These are phyloP conservation scores for Onthophagus taurus DNA, from an alignment of 1,140 invertebrate genomes.

Conservation along the genomic window DNA sequence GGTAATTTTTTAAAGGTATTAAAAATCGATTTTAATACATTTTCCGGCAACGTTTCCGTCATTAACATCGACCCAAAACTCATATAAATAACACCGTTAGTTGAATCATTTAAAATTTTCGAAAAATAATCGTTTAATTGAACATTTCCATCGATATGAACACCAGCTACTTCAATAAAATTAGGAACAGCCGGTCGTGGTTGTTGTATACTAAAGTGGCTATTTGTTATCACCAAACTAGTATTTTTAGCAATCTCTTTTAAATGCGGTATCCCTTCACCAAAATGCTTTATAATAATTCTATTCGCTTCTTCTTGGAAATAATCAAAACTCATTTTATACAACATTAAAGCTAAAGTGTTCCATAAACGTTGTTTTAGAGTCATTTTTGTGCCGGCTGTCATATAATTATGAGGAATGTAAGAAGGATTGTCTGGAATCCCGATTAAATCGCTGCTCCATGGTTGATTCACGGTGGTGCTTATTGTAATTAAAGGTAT, in stretches of 20 bases:
- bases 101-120: slow-evolving; percentile 18
- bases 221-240: slow-evolving; percentile 30
- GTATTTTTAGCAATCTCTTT: slow-evolving; percentile 20
- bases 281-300: slow-evolving; percentile 25
- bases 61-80: slow-evolving; percentile 38
- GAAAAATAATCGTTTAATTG: slow-evolving; percentile 27
- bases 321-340: slow-evolving; percentile 8
- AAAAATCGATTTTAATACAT: slow-evolving; percentile 37
- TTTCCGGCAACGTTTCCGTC: slow-evolving; percentile 31
- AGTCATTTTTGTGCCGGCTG: slow-evolving; percentile 40
- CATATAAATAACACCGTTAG: slow-evolving; percentile 39
- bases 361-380: slow-evolving; percentile 46
- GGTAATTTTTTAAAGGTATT: slow-evolving; percentile 46
- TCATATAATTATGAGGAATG: slow-evolving; percentile 44
- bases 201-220: slow-evolving; percentile 32
- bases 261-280: slow-evolving; percentile 21
- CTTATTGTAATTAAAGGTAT: slow-evolving; percentile 48
- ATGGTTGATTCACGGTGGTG: slow-evolving; percentile 47
- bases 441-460: slow-evolving; percentile 41
- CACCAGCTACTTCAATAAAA: slow-evolving; percentile 34
- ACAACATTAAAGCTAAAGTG: slow-evolving; percentile 7
- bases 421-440: slow-evolving; percentile 51
- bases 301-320: slow-evolving; percentile 8
- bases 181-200: slow-evolving; percentile 34
- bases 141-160: slow-evolving; percentile 23